phyloP scores from a whole-genome alignment of 2,797 vertebrate species.

The Poeciliopsis paucimaculata region DNA sequence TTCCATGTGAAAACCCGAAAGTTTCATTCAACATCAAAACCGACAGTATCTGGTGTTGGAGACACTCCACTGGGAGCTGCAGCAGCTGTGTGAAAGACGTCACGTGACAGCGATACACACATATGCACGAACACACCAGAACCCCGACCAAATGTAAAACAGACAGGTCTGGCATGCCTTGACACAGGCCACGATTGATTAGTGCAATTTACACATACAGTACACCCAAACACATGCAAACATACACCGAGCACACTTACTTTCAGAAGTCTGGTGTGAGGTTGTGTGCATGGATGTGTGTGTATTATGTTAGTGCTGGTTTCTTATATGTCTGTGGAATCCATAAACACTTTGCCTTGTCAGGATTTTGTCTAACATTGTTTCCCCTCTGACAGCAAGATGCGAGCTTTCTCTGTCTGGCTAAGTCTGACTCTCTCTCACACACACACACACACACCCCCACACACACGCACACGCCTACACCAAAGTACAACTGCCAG shows the following conservation, averaged over 20 bases:
- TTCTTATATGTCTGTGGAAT: slow-evolving; percentile 77
- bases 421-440: neutral
- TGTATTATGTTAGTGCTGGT: neutral
- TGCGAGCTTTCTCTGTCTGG: neutral
- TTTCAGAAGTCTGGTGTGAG: slow-evolving; percentile 16
- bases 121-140: slow-evolving; percentile 13
- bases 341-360: slow-evolving; percentile 79
- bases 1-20: slow-evolving; percentile 6
- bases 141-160: slow-evolving; percentile 60
- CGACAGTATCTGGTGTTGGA: slow-evolving; percentile 31
- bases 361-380: slow-evolving; percentile 48
- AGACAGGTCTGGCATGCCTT: slow-evolving; percentile 74
- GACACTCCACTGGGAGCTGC: slow-evolving; percentile 60
- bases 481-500: neutral
- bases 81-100: slow-evolving; percentile 63
- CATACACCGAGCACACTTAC: slow-evolving; percentile 25
- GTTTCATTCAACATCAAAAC: slow-evolving; percentile 4
- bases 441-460: neutral
- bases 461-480: neutral
- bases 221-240: slow-evolving; percentile 39
- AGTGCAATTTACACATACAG: slow-evolving; percentile 63
- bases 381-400: slow-evolving; percentile 49
- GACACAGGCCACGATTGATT: slow-evolving; percentile 74
- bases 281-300: slow-evolving; percentile 13
- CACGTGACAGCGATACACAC: slow-evolving; percentile 54